Percentiles rank a stretch among this genome's conserved stretches.
These are phyloP conservation scores for Macaria notata DNA, from an alignment of 2,888 invertebrate species.

Conservation along the genomic window DNA sequence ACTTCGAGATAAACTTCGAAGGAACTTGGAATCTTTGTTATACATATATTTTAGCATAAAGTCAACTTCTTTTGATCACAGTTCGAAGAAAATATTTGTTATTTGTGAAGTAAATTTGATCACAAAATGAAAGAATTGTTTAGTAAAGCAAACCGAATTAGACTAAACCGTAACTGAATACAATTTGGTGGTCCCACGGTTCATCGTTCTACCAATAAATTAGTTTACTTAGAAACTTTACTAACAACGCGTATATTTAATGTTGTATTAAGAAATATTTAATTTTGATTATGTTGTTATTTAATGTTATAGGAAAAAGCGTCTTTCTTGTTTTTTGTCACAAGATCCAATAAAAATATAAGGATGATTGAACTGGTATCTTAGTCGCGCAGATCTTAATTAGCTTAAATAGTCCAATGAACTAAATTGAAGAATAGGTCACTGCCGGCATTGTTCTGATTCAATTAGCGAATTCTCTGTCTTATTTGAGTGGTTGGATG, in stretches of 20 bases:
- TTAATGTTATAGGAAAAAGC: too few relatives aligned
- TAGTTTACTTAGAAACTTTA: too few relatives aligned
- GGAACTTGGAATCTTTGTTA: not conserved
- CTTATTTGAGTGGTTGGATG: not conserved
- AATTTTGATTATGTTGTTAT: too few relatives aligned
- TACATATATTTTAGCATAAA: not conserved
- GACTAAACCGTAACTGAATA: constrained; percentile 9
- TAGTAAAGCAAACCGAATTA: not conserved
- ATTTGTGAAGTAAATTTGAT: not conserved
- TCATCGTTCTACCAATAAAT: too few relatives aligned
- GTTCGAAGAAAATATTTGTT: not conserved
- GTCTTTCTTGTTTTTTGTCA: too few relatives aligned
- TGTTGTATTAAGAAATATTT: too few relatives aligned
- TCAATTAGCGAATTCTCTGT: constrained; percentile 44
- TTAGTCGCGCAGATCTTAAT: constrained; percentile 24
- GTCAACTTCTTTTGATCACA: not conserved
- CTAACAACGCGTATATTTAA: too few relatives aligned
- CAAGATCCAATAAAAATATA: too few relatives aligned
- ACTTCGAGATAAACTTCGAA: constrained; percentile 2
- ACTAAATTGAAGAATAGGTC: constrained; percentile 48
- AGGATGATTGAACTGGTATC: too few relatives aligned
- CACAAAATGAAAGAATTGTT: not conserved
- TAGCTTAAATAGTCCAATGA: constrained; percentile 46
- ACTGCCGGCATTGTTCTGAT: constrained; percentile 44
- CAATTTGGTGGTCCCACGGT: constrained; percentile 21